Conservation (phyloP, 2,888 invertebrate genomes). For the Argynnis bischoffii region DNA sequence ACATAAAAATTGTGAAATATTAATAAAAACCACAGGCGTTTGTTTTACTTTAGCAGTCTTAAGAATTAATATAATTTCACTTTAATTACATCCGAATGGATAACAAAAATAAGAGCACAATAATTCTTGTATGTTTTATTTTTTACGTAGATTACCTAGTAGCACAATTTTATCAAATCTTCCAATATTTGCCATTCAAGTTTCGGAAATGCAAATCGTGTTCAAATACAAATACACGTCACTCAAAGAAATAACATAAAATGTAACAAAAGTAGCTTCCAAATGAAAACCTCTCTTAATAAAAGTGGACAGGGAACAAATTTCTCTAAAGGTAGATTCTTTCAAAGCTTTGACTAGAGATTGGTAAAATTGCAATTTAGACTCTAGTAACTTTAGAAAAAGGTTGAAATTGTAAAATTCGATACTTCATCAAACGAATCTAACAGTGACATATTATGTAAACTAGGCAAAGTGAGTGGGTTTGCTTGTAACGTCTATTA, state of each 20-base stretch:
- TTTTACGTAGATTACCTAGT: background rate
- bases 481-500: conserved; percentile 59
- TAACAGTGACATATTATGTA: conserved; percentile 35
- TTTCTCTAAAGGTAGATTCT: background rate
- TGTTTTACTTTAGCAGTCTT: too few species aligned
- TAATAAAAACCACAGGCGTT: too few species aligned
- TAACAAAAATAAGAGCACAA: too few species aligned
- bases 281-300: conserved; percentile 20
- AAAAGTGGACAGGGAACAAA: conserved; percentile 8
- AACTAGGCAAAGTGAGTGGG: conserved; percentile 49
- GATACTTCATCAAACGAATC: background rate
- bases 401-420: conserved; percentile 4
- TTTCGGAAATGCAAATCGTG: conserved; percentile 28
- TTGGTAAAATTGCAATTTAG: background rate
- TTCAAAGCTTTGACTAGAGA: background rate
- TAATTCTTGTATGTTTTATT: too few species aligned
- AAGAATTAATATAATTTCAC: too few species aligned
- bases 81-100: too few species aligned
- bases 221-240: conserved; percentile 30
- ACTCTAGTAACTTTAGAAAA: background rate
- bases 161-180: background rate
- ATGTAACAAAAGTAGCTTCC: conserved; percentile 3
- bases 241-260: conserved; percentile 31
- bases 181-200: conserved; percentile 18
- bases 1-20: too few species aligned